Conservation (phyloP, 2,113 vertebrate genomes). For the Crotophaga sulcirostris region DNA sequence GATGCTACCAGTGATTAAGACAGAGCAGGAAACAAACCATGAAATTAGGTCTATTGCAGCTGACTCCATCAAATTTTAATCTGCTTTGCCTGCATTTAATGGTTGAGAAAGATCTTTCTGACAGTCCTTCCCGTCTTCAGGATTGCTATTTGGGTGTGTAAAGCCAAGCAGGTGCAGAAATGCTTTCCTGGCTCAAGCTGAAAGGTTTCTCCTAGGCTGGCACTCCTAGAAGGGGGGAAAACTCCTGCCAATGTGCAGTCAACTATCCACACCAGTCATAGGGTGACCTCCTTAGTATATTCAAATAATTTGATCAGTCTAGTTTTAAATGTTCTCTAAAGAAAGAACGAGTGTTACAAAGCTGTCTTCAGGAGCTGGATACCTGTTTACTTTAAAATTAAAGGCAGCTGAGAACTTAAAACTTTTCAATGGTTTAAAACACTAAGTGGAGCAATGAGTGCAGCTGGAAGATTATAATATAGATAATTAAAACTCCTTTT, state of each 20-base stretch:
- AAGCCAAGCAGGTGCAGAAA: not conserved
- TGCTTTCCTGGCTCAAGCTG: not conserved
- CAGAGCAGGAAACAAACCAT: not conserved
- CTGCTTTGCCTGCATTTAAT: not conserved
- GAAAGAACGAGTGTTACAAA: not conserved
- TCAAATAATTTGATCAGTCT: not conserved
- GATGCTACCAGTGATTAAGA: not conserved
- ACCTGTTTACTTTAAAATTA: not conserved
- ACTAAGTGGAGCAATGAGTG: not conserved
- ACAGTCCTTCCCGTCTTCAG: not conserved
- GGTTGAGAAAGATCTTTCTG: not conserved
- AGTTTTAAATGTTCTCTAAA: not conserved
- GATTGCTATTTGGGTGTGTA: not conserved
- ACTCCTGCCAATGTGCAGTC: not conserved
- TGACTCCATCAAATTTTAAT: not conserved
- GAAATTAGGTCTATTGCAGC: not conserved
- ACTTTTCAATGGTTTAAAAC: not conserved
- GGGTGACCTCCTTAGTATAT: not conserved
- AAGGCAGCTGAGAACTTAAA: not conserved
- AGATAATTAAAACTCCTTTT: not conserved
- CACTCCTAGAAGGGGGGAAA: not conserved
- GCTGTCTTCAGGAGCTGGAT: not conserved
- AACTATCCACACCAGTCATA: not conserved
- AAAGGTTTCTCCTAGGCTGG: not conserved
- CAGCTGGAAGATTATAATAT: not conserved